These are phyloP conservation scores for Isotomurus palustris DNA, from an alignment of 2,888 invertebrate species.

Conservation along the genomic window DNA sequence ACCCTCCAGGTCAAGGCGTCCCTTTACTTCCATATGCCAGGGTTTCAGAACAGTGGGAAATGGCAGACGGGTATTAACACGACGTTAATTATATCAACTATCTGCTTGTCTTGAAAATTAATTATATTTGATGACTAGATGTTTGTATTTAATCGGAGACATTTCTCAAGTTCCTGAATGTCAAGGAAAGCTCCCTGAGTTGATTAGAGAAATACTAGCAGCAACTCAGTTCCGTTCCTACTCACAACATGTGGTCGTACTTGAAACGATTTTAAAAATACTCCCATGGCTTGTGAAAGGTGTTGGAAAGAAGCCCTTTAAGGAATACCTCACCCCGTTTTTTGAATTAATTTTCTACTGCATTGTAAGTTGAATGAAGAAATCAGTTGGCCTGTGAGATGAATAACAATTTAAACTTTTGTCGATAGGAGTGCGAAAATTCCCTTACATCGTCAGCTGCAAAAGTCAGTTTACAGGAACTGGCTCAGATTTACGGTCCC, in stretches of 20 bases:
- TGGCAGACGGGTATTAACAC: conserved; percentile 54
- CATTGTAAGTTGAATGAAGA: conserved; percentile 50
- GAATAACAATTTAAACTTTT: conserved; percentile 1
- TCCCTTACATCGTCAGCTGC: conserved; percentile 54
- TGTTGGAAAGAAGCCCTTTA: conserved; percentile 55
- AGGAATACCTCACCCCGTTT: conserved; percentile 53
- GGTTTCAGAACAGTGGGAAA: conserved; percentile 56
- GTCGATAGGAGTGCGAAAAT: conserved; percentile 53
- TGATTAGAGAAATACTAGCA: conserved; percentile 52
- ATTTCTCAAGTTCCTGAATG: conserved; percentile 50
- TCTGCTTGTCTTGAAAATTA: background rate
- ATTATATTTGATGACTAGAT: conserved; percentile 48
- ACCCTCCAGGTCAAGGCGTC: conserved; percentile 49
- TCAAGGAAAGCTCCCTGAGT: conserved; percentile 47
- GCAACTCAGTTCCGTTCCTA: conserved; percentile 52
- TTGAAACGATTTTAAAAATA: conserved; percentile 55
- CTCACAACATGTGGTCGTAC: conserved; percentile 53
- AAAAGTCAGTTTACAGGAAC: conserved; percentile 52
- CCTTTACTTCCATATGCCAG: conserved; percentile 45
- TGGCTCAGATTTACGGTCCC: conserved; percentile 53
- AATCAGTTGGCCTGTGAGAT: background rate
- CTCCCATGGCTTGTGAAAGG: conserved; percentile 53
- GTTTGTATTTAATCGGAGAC: conserved; percentile 52
- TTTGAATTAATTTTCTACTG: conserved; percentile 55
- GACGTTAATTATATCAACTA: background rate